These are phyloP conservation scores for Embidobia sp. DNA, from an alignment of 2,888 invertebrate genomes.

Conservation along the genomic window DNA sequence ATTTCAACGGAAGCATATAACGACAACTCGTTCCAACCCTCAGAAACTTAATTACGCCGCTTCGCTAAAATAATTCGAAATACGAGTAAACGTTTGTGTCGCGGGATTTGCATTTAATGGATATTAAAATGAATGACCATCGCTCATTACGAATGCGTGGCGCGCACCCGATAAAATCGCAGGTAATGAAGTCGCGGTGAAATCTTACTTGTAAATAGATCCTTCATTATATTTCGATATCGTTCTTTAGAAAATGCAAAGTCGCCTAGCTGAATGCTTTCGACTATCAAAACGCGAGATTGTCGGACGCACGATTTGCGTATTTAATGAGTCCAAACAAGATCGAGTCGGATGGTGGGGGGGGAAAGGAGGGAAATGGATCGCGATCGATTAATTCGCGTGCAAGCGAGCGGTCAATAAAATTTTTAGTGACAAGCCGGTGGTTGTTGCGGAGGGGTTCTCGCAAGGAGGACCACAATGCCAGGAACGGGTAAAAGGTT, in stretches of 20 bases:
- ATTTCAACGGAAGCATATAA: slow-evolving; percentile 56
- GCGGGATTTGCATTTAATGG: slow-evolving; percentile 80
- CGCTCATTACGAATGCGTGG: slow-evolving; percentile 79
- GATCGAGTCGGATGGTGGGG: not conserved
- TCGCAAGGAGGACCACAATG: slow-evolving; percentile 82
- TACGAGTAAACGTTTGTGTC: slow-evolving; percentile 79
- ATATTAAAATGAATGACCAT: slow-evolving; percentile 81
- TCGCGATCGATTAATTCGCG: slow-evolving; percentile 20
- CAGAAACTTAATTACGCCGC: slow-evolving; percentile 77
- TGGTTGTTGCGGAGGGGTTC: slow-evolving; percentile 67
- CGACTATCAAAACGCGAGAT: slow-evolving; percentile 42
- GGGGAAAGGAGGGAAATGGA: not conserved
- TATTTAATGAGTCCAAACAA: slow-evolving; percentile 21
- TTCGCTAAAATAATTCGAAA: slow-evolving; percentile 78
- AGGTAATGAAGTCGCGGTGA: slow-evolving; percentile 78
- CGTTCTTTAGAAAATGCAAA: slow-evolving; percentile 71
- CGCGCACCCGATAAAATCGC: slow-evolving; percentile 77
- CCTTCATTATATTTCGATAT: slow-evolving; percentile 79
- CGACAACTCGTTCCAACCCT: slow-evolving; percentile 63
- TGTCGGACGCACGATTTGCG: slow-evolving; percentile 28
- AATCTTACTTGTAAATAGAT: slow-evolving; percentile 81
- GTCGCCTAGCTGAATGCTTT: slow-evolving; percentile 47
- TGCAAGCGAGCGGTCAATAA: slow-evolving; percentile 60
- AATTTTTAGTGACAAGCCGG: slow-evolving; percentile 69
- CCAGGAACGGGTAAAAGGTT: slow-evolving; percentile 77